phyloP scores from a whole-genome alignment of 2,888 invertebrate species.

The Lasioglossum morio region DNA sequence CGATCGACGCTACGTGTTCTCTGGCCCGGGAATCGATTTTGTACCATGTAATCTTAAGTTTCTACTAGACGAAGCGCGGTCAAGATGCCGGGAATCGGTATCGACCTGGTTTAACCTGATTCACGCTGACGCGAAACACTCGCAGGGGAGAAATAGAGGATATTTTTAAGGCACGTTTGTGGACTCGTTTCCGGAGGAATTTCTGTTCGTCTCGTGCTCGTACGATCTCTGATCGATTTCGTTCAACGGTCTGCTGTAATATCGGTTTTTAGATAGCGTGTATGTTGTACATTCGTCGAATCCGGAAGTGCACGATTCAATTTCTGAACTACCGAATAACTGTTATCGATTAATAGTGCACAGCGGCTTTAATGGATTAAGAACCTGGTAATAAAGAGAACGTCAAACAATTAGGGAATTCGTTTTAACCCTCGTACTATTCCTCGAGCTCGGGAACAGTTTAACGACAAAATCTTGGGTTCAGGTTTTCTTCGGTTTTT shows the following conservation, averaged over 20 bases:
- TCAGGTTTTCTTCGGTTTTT: not conserved
- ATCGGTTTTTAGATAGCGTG: not conserved
- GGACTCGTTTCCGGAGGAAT: not conserved
- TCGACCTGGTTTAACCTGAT: not conserved
- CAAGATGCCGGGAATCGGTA: not conserved
- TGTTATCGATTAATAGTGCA: constrained; percentile 1
- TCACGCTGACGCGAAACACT: not conserved
- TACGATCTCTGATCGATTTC: not conserved
- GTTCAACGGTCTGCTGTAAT: not conserved
- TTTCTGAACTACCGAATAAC: constrained; percentile 18
- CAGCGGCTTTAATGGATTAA: constrained; percentile 3
- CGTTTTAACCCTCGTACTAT: not conserved
- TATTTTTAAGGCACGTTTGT: not conserved
- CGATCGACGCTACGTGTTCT: constrained; percentile 50
- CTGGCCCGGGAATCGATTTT: constrained; percentile 50
- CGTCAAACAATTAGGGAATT: not conserved
- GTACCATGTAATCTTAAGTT: constrained; percentile 62
- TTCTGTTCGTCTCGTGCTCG: not conserved
- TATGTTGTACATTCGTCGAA: not conserved
- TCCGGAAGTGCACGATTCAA: constrained; percentile 1
- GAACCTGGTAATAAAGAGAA: constrained; percentile 4
- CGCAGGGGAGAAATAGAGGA: not conserved
- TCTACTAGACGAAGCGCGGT: constrained; percentile 58
- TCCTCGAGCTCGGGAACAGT: not conserved
- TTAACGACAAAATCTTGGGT: not conserved